phyloP scores from a whole-genome alignment of 2,113 vertebrate species.

The Xiphophorus couchianus region DNA sequence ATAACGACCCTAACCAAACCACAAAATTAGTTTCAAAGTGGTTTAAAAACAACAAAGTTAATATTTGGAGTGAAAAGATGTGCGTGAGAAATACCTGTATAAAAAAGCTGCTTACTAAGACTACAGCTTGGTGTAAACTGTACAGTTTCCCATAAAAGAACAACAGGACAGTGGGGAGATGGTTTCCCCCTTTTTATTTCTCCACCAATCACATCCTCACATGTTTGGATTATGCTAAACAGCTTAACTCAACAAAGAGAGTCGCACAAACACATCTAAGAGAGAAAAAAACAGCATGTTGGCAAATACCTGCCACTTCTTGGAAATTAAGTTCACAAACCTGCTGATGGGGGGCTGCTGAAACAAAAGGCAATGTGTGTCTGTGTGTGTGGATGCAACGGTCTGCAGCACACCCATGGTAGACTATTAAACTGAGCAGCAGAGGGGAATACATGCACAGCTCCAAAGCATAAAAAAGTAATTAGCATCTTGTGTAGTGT shows the following conservation, averaged over 20 bases:
- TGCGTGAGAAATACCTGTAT: too few relatives aligned
- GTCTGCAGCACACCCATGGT: constrained; percentile 33
- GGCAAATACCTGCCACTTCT: constrained; percentile 38
- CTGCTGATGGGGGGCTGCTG: constrained; percentile 17
- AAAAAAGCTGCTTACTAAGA: too few relatives aligned
- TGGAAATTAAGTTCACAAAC: constrained; percentile 49
- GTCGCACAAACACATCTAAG: background rate
- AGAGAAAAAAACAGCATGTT: constrained; percentile 34
- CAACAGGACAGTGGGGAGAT: constrained; percentile 43
- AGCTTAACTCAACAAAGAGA: constrained; percentile 79
- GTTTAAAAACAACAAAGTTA: too few relatives aligned
- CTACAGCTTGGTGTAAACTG: background rate
- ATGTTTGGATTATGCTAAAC: constrained; percentile 82
- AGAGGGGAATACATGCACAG: constrained; percentile 37
- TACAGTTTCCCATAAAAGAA: constrained; percentile 6
- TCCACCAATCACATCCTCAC: constrained; percentile 79
- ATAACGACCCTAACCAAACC: too few relatives aligned
- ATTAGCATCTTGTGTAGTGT: constrained; percentile 38
- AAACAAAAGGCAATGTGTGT: background rate
- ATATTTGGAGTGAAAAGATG: too few relatives aligned
- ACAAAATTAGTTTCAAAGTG: too few relatives aligned
- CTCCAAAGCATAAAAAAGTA: constrained; percentile 54
- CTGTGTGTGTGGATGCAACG: background rate
- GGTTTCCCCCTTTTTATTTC: constrained; percentile 38
- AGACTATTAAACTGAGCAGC: constrained; percentile 57